phyloP scores from a whole-genome alignment of 2,797 vertebrate species.

The Rhinoraja longicauda region DNA sequence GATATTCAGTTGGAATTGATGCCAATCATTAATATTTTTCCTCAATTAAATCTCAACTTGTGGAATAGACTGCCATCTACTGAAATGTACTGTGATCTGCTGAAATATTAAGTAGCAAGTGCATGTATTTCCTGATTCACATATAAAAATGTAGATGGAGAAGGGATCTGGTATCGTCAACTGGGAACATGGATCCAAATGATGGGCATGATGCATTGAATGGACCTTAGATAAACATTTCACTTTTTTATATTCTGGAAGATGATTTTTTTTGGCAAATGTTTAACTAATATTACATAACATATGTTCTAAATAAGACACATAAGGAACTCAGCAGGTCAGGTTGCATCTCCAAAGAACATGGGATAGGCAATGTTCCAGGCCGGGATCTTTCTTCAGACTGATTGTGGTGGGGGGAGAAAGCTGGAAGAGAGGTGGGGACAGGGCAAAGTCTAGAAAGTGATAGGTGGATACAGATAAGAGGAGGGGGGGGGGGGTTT shows the following conservation, averaged over 20 bases:
- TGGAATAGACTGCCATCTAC: constrained; percentile 35
- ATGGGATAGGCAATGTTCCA: no score
- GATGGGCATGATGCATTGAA: background rate
- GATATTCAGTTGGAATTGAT: background rate
- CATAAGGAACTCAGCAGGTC: no score
- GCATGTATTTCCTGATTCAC: background rate
- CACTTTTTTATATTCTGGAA: background rate
- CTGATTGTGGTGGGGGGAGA: no score
- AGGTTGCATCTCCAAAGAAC: no score
- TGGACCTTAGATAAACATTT: background rate
- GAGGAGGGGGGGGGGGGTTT: no score
- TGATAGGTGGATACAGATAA: no score
- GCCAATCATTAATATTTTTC: background rate
- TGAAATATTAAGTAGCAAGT: background rate
- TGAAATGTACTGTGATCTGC: constrained; percentile 12
- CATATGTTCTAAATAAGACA: no score
- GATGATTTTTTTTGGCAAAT: no score
- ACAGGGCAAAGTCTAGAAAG: no score
- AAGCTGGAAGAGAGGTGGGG: no score
- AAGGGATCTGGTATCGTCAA: background rate
- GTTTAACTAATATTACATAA: no score
- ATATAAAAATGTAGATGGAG: background rate
- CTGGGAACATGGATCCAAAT: background rate
- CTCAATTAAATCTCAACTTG: background rate
- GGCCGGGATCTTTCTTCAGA: no score